A percentile compares a stretch with the other conserved stretches of the same genome.
Evolutionary conservation across 1,140 invertebrate genomes (phyloP).

Genomic region (Magallana angulata): DNA sequence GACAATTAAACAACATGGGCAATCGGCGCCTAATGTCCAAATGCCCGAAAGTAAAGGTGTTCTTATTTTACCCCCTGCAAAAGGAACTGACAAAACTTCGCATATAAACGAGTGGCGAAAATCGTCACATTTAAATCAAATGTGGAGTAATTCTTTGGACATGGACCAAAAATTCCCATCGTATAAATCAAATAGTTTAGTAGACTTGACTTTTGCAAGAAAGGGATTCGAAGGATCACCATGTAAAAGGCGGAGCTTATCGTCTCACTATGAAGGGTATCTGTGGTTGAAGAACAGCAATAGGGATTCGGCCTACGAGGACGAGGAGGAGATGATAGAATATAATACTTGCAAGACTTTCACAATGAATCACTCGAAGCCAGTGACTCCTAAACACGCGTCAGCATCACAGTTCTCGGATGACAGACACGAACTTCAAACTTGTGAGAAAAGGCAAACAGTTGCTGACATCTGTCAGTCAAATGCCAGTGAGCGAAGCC

Average conservation of each 20-base stretch:
- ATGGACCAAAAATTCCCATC: slow-evolving; percentile 57
- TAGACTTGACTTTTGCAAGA: slow-evolving; percentile 63
- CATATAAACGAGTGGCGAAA: slow-evolving; percentile 68
- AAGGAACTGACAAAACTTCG: slow-evolving; percentile 56
- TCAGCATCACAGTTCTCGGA: not conserved
- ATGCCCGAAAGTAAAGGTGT: slow-evolving; percentile 48
- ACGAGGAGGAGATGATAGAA: slow-evolving; percentile 64
- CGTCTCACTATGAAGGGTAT: slow-evolving; percentile 69
- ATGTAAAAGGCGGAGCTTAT: slow-evolving; percentile 66
- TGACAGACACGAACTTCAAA: not conserved
- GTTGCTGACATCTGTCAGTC: slow-evolving; percentile 12
- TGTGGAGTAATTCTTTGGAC: slow-evolving; percentile 63
- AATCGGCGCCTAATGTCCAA: slow-evolving; percentile 56
- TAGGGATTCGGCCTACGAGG: slow-evolving; percentile 64
- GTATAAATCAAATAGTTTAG: slow-evolving; percentile 69
- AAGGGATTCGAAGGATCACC: slow-evolving; percentile 53
- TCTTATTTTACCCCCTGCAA: slow-evolving; percentile 9
- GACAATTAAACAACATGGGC: slow-evolving; percentile 34
- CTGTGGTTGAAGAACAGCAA: slow-evolving; percentile 62
- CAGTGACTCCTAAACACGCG: slow-evolving; percentile 15
- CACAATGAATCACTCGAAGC: not conserved
- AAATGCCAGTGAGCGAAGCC: not conserved
- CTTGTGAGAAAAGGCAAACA: slow-evolving; percentile 14
- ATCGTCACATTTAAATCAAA: slow-evolving; percentile 64
- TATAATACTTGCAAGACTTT: slow-evolving; percentile 44